Conservation (phyloP, 2,888 invertebrate species). For the Camponotus fellah region DNA sequence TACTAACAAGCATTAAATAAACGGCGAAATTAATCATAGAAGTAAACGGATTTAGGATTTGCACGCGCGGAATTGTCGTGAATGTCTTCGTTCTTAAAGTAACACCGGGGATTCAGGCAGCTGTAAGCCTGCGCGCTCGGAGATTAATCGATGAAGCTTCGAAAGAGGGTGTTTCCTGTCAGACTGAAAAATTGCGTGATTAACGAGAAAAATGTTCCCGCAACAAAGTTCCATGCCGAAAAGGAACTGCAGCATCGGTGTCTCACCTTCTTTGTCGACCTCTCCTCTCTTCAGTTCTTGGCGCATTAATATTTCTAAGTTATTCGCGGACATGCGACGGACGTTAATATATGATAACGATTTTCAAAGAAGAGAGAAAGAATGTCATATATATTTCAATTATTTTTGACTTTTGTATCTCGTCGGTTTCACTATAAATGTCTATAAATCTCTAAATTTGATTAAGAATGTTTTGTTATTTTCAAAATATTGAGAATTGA, state of each 20-base stretch:
- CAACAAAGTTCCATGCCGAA: constrained; percentile 56
- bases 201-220: constrained; percentile 63
- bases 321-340: constrained; percentile 21
- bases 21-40: constrained; percentile 41
- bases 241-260: constrained; percentile 38
- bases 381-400: background rate
- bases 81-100: constrained; percentile 33
- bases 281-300: background rate
- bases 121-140: constrained; percentile 13
- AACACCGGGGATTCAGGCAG: constrained; percentile 41
- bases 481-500: too few species aligned
- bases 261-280: constrained; percentile 30
- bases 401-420: background rate
- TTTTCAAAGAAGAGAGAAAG: background rate
- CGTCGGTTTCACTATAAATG: background rate
- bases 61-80: constrained; percentile 37
- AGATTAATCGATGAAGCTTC: constrained; percentile 63
- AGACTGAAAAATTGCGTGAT: constrained; percentile 63
- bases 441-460: background rate
- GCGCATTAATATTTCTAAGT: constrained; percentile 52
- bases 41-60: constrained; percentile 49
- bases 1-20: constrained; percentile 6
- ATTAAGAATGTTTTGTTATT: too few species aligned
- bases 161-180: constrained; percentile 63
- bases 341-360: constrained; percentile 32